Evolutionary conservation across 2,888 invertebrate genomes (phyloP), one percentile per base, ranked within the genome.

Genomic region (Noctua comes): DNA sequence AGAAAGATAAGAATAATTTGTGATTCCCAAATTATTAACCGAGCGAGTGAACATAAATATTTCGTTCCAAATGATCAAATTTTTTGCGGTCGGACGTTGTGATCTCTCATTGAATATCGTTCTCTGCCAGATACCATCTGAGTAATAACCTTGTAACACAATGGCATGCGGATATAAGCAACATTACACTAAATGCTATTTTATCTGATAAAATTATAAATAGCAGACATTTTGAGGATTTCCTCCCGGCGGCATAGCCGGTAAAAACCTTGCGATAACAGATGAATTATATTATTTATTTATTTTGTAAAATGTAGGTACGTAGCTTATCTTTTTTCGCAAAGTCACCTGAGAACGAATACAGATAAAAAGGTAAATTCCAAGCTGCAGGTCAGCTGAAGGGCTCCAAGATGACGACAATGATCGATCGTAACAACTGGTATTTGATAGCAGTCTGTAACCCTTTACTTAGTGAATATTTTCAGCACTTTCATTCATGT

Each of bases 151-250:
- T 81, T 76, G 82, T 5, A 46, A 66, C 66, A 85, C 78, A 80
- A 83, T 80, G 68, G 64, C 24, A 73, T 27, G 68, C 88, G 87
- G 88, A 88, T 80, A 51, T 76, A 68, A 54, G 80, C 82, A 65
- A 74, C 79, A 84, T 84, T 88, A 83, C 75, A 65, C 74, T 74
- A 70, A 84, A 73, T 27, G 57, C 57, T 40, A 59, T 62, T 72
- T 69, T 72, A 84, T 66, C 79, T 62, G 74, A 73, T 73, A 73
- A 62, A 62, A 43, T 48, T 71, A 65, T 57, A 48, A 64, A 73
- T 64, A 62, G 4, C 43, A 65, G 16, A 51, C 21, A 48, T 73
- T 68, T 57, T 54, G 62, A 62, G 79, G 65, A 66, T 76, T 79
- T 74, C 68, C 76, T 82, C 46, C 8, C 68, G 73, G 46, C 16